Evolutionary conservation across 2,888 invertebrate species (phyloP).

Genomic region (Tholera decimalis): DNA sequence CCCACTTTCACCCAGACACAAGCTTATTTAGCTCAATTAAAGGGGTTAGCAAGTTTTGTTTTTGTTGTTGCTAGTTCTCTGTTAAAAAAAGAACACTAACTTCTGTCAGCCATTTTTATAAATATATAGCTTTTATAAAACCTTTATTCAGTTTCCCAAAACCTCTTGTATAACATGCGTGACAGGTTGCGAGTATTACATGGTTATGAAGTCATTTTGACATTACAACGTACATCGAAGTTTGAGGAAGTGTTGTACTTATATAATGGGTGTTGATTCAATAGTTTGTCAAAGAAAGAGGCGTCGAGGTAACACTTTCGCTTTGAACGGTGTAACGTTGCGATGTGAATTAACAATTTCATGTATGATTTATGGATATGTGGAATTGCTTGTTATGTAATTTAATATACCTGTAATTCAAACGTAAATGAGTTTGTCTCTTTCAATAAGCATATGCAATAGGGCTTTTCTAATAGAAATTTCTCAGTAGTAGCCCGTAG

Average conservation of each 20-base stretch:
- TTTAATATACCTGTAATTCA: too few relatives aligned
- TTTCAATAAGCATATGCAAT: too few relatives aligned
- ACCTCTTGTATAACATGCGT: slow-evolving; percentile 43
- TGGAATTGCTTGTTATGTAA: neutral
- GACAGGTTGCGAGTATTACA: slow-evolving; percentile 41
- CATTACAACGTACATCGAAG: slow-evolving; percentile 21
- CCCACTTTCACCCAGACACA: too few relatives aligned
- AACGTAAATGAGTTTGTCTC: too few relatives aligned
- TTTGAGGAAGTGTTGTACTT: slow-evolving; percentile 43
- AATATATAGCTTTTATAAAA: slow-evolving; percentile 21
- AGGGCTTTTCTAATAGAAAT: too few relatives aligned
- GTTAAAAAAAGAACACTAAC: neutral
- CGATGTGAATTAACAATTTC: neutral
- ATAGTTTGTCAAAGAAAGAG: slow-evolving; percentile 32
- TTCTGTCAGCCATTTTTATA: slow-evolving; percentile 9
- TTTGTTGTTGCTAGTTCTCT: too few relatives aligned
- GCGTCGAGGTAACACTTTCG: slow-evolving; percentile 33
- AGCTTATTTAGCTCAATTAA: too few relatives aligned
- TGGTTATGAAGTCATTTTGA: slow-evolving; percentile 38
- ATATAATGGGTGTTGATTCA: slow-evolving; percentile 46
- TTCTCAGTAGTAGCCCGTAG: too few relatives aligned
- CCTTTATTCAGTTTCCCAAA: slow-evolving; percentile 34
- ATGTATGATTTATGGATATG: neutral
- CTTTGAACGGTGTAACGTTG: slow-evolving; percentile 4
- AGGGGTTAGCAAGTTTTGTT: too few relatives aligned